Evolutionary conservation across 1,140 invertebrate species (phyloP), one percentile per base, ranked within the genome.

Genomic region (Tribolium castaneum): DNA sequence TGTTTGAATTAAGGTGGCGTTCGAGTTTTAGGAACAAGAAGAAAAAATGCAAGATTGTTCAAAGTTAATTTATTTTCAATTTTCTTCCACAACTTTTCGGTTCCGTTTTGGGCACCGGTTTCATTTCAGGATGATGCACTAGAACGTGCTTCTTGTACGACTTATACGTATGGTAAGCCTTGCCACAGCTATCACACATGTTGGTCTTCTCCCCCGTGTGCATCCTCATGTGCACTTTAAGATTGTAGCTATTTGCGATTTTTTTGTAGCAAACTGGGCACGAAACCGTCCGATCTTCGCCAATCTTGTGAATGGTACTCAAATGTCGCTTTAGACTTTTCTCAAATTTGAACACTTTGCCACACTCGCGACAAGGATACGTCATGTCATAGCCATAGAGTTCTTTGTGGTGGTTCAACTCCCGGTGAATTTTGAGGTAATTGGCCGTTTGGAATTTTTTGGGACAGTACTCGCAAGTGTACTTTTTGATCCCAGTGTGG

Each of bases 201-300:
- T 93, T 95, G 9, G 94, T 93, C 83, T 94, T 94, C 83, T 95
- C 93, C 0, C 94, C 94, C 0, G 94, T 94, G 80, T 96, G 94
- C 70, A 91, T 90, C 45, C 93, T 89, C 92, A 95, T 94, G 84
- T 96, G 94, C 14, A 92, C 91, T 39, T 82, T 83, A 71, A 85
- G 76, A 49, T 83, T 84, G 72, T 81, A 82, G 49, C 77, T 79
- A 66, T 84, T 84, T 0, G 82, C 81, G 10, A 84, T 84, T 1
- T 80, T 51, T 70, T 85, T 85, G 4, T 77, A 75, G 71, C 84
- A 85, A 51, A 85, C 77, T 6, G 78, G 79, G 66, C 83, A 84
- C 34, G 77, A 70, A 3, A 83, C 82, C 2, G 76, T 82, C n/a
- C 79, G 70, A 66, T 78, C 77, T 34, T 79, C 77, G 1, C 83